Evolutionary conservation across 2,797 vertebrate species (phyloP), one percentile per base, ranked within the genome.

Genomic region (Basileuterus tristriatus): DNA sequence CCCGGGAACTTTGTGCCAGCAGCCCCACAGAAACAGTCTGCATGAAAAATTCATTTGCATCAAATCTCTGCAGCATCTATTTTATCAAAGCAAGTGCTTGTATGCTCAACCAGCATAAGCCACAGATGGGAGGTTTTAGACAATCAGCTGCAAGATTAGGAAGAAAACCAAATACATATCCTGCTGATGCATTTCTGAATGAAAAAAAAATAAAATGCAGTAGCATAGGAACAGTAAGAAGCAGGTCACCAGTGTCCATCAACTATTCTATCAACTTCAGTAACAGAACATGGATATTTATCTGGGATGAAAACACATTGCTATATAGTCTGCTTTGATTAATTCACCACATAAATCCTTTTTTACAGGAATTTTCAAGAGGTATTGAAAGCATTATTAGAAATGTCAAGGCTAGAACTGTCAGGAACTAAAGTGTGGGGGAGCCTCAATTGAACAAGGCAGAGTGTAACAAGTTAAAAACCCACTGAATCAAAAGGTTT

Each of bases 21-120:
- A 91, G 69, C 77, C 89, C 77, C 85, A 64, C 60, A 68, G 85
- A 93, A 93, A 90, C 53, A 76, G 55, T 37, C 32, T 72, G 68
- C 77, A 95, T 92, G 85, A 96, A 96, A 97, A 96, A 95, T 82
- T 95, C 26, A 96, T 96, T 91, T 93, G 93, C 1, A 3, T 90
- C 6, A 23, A 77, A 95, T 93, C 83, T 89, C 72, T 67, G 75
- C 83, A 84, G 87, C 78, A 82, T 89, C 89, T 91, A 79, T 93
- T 96, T 94, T 93, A 95, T 94, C 84, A 91, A 95, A 93, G 88
- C 58, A 75, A 93, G 64, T 63, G 59, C 65, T 79, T 96, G 78
- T 63, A 78, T 2, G 8, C 47, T 90, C 78, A 69, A 67, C 59
- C 68, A 82, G 63, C 46, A 64, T 69, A 96, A 96, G 56, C 39